These are phyloP conservation scores for Tetropium fuscum DNA, from an alignment of 2,888 invertebrate genomes.

Conservation along the genomic window DNA sequence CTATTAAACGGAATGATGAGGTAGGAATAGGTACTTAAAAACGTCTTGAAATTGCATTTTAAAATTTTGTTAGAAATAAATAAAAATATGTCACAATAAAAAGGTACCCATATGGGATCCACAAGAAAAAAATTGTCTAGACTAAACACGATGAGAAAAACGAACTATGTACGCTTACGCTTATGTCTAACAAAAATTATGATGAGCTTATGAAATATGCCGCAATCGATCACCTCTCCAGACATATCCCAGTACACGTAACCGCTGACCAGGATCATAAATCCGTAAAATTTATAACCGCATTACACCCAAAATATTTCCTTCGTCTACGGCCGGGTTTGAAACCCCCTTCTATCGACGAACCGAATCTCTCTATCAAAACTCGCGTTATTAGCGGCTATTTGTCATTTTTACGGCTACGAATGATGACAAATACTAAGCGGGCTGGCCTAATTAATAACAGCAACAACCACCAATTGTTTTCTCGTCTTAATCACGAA, in stretches of 20 bases:
- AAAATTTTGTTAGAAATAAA: no score
- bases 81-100: no score
- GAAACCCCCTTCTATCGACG: background rate
- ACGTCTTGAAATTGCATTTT: no score
- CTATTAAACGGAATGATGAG: no score
- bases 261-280: constrained; percentile 8
- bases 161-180: no score
- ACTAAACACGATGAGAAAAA: no score
- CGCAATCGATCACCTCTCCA: constrained; percentile 5
- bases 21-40: no score
- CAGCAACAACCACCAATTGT: background rate
- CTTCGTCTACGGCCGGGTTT: background rate
- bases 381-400: constrained; percentile 4
- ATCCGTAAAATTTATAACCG: constrained; percentile 22
- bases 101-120: no score
- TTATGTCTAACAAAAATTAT: no score
- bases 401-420: constrained; percentile 15
- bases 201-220: background rate
- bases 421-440: constrained; percentile 1
- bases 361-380: background rate
- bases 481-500: constrained; percentile 8
- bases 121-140: no score
- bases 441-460: constrained; percentile 3
- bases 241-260: background rate
- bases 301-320: constrained; percentile 1